Base-by-base conservation (phyloP, 2,888 invertebrate genomes). In the Galerucella nymphaeae region DNA sequence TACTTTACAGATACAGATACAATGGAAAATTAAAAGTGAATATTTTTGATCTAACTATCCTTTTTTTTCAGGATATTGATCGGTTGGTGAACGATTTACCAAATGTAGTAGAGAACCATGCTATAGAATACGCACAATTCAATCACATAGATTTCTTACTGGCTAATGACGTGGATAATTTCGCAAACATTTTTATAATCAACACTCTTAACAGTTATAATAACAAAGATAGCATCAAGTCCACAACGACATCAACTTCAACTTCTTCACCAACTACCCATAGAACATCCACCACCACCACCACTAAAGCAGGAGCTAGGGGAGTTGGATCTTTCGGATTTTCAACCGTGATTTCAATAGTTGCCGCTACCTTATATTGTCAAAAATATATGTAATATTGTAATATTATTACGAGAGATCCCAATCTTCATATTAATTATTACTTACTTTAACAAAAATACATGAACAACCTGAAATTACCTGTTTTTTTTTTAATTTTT, bases 61-160 rank as follows among this genome's bases (percentile, higher is more conserved):
- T 75, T 89, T 3, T 23, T n/a, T 23, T 23, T 3, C 83, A 84
- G 74, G 91, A 92, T 70, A 90, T 92, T 0, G 84, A 89, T 55
- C 84, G 86, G 20, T 81, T 92, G 65, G 86, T 88, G 53, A 83
- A 84, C 10, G 84, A 86, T 71, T 82, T 93, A 59, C 85, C 85
- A 6, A 90, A 79, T 55, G 72, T 75, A 8, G 72, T 75, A 9
- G 38, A 65, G 13, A 73, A 73, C 13, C 23, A 30, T 9, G 53
- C 41, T 20, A 11, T 23, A 3, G 30, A 77, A 3, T 74, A 74
- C 38, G 71, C 77, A 23, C 10, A 23, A 0, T 80, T 80, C 57
- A 80, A 77, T 53, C 80, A 81, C 66, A 30, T 77, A 2, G 81
- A 80, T 57, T 81, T 80, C 23, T 23, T 80, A 18, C 70, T 75